Evolutionary conservation across 2,113 vertebrate genomes (phyloP).

Genomic region (Synodontis membranacea): DNA sequence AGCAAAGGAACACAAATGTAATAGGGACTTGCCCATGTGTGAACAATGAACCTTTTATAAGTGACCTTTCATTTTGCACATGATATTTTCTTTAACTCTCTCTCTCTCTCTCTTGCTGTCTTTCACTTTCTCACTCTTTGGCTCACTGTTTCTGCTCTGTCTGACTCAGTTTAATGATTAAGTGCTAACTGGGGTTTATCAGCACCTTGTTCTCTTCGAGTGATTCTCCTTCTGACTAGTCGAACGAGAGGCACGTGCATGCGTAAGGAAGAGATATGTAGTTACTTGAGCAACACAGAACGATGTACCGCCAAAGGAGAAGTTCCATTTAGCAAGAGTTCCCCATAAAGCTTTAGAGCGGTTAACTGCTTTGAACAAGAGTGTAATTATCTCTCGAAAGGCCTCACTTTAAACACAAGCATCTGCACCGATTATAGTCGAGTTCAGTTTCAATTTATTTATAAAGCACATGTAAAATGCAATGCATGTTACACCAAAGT

Average conservation of each 20-base stretch:
- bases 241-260: not conserved
- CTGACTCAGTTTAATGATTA: slow-evolving; percentile 60
- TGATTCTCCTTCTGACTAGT: slow-evolving; percentile 28
- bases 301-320: slow-evolving; percentile 21
- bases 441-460: too few species aligned
- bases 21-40: slow-evolving; percentile 48
- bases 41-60: slow-evolving; percentile 51
- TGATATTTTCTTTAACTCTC: slow-evolving; percentile 16
- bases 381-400: slow-evolving; percentile 46
- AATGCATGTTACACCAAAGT: too few species aligned
- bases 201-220: slow-evolving; percentile 58
- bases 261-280: not conserved
- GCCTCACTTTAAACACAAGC: slow-evolving; percentile 43
- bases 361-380: slow-evolving; percentile 47
- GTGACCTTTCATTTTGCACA: slow-evolving; percentile 40
- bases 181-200: slow-evolving; percentile 59
- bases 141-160: slow-evolving; percentile 26
- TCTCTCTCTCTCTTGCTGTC: slow-evolving; percentile 16
- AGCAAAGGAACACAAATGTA: slow-evolving; percentile 43
- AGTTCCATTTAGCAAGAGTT: slow-evolving; percentile 35
- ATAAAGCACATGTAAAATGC: too few species aligned
- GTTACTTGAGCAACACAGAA: slow-evolving; percentile 16
- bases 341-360: slow-evolving; percentile 22
- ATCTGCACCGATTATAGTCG: slow-evolving; percentile 46
- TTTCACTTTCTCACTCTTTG: slow-evolving; percentile 4